Evolutionary conservation across 1,140 invertebrate genomes (phyloP).

Genomic region (Lordiphosa collinella): DNA sequence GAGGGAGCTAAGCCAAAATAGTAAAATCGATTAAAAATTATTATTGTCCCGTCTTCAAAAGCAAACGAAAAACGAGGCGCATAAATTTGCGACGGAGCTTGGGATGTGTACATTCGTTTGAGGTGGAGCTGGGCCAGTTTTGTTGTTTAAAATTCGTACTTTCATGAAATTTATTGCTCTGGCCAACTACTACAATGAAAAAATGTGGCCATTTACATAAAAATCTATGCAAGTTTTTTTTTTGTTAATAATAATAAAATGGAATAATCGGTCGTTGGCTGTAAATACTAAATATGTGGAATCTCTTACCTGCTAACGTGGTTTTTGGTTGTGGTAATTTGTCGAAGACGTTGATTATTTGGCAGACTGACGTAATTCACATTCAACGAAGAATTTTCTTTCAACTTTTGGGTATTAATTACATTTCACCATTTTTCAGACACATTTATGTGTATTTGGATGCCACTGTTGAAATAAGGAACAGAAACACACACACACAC

Average conservation of each 20-base stretch:
- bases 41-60: slow-evolving; percentile 70
- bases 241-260: too few relatives aligned
- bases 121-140: slow-evolving; percentile 28
- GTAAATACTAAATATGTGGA: too few relatives aligned
- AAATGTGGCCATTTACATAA: slow-evolving; percentile 3
- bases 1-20: slow-evolving; percentile 55
- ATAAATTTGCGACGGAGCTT: slow-evolving; percentile 46
- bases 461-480: too few relatives aligned
- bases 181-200: slow-evolving; percentile 37
- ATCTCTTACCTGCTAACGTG: slow-evolving; percentile 28
- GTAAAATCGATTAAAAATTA: slow-evolving; percentile 69
- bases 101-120: slow-evolving; percentile 20
- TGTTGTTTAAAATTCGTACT: slow-evolving; percentile 54
- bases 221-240: too few relatives aligned
- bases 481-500: too few relatives aligned
- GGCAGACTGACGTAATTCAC: slow-evolving; percentile 45
- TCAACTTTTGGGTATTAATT: slow-evolving; percentile 9
- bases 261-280: too few relatives aligned
- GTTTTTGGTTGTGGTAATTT: slow-evolving; percentile 18
- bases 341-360: slow-evolving; percentile 42
- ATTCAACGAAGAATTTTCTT: slow-evolving; percentile 54
- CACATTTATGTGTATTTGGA: too few relatives aligned
- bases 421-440: too few relatives aligned
- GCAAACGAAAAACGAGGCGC: slow-evolving; percentile 43
- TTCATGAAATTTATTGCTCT: slow-evolving; percentile 54